phyloP scores from a whole-genome alignment of 1,140 invertebrate genomes.

The Eueides isabella region DNA sequence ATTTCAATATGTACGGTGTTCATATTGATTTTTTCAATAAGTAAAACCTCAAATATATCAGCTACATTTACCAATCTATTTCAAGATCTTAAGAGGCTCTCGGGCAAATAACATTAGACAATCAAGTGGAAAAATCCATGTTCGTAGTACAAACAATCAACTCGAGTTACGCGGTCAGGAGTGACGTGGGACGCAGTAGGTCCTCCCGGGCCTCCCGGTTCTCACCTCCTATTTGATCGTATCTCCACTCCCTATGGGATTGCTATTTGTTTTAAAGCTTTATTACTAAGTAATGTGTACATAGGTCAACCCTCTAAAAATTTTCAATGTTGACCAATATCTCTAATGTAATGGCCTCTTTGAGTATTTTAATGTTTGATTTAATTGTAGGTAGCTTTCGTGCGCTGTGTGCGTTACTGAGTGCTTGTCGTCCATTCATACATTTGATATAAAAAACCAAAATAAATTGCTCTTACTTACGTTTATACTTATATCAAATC shows the following conservation, averaged over 20 bases:
- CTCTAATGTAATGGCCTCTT: constrained; percentile 59
- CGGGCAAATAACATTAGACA: constrained; percentile 79
- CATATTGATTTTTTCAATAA: not conserved
- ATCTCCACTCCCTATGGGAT: constrained; percentile 61
- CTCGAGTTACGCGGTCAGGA: constrained; percentile 69
- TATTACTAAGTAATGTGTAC: constrained; percentile 81
- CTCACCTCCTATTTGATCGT: constrained; percentile 71
- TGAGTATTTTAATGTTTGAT: constrained; percentile 39
- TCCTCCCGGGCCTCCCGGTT: constrained; percentile 30
- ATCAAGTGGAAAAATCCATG: constrained; percentile 81
- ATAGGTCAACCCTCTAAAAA: constrained; percentile 79
- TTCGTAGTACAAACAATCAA: constrained; percentile 78
- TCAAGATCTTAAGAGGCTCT: constrained; percentile 58
- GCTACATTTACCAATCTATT: constrained; percentile 52
- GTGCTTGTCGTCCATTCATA: constrained; percentile 13
- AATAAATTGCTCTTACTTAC: not conserved
- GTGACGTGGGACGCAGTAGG: constrained; percentile 66
- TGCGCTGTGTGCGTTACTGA: constrained; percentile 10
- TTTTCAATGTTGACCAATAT: constrained; percentile 72
- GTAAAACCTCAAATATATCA: constrained; percentile 6
- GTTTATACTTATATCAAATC: not conserved
- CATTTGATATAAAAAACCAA: not conserved
- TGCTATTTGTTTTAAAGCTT: constrained; percentile 81
- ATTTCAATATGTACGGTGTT: no score
- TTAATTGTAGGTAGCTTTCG: constrained; percentile 19